Evolutionary conservation across 2,113 vertebrate species (phyloP).

Genomic region (Gambusia affinis): DNA sequence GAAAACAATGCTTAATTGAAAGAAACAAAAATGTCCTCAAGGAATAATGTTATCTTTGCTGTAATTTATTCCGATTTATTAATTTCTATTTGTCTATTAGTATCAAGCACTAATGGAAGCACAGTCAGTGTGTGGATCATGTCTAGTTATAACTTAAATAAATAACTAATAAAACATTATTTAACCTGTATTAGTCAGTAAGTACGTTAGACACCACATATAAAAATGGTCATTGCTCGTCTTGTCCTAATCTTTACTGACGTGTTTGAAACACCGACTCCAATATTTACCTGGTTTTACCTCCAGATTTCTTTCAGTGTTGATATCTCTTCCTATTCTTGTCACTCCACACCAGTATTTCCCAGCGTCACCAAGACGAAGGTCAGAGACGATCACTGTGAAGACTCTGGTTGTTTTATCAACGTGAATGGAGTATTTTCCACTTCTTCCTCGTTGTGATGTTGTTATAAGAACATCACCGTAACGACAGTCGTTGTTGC

Average conservation of each 20-base stretch:
- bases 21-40: too few relatives aligned
- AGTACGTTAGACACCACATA: too few relatives aligned
- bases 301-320: slow-evolving; percentile 32
- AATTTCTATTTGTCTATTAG: too few relatives aligned
- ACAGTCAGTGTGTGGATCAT: too few relatives aligned
- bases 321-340: slow-evolving; percentile 16
- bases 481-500: not conserved
- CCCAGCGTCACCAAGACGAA: not conserved
- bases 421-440: slow-evolving; percentile 29
- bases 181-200: too few relatives aligned
- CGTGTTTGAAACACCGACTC: too few relatives aligned
- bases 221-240: too few relatives aligned
- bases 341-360: slow-evolving; percentile 55
- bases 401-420: not conserved
- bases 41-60: not conserved
- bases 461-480: slow-evolving; percentile 33
- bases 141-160: too few relatives aligned
- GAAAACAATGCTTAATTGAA: not conserved
- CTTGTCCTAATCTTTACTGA: too few relatives aligned
- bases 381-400: slow-evolving; percentile 21
- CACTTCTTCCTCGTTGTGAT: not conserved
- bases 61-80: too few relatives aligned
- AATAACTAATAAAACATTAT: too few relatives aligned
- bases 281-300: slow-evolving; percentile 11
- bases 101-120: too few relatives aligned